Conservation (phyloP, 2,888 invertebrate genomes). For the Agrochola macilenta region DNA sequence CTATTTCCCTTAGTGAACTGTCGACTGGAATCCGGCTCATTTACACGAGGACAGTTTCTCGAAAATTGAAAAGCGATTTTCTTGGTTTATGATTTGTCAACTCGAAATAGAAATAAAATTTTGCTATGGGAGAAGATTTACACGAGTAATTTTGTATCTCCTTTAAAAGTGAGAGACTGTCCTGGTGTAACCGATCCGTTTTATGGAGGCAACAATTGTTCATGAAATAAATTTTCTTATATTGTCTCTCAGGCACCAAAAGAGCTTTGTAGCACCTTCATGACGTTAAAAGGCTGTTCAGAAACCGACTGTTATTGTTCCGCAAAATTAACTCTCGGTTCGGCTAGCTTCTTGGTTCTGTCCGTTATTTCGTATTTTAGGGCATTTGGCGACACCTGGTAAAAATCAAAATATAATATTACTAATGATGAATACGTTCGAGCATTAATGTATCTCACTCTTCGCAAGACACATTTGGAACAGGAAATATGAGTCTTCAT, state of each 20-base stretch:
- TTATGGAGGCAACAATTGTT: background rate
- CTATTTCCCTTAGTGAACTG: background rate
- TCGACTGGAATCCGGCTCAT: background rate
- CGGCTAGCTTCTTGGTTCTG: conserved; percentile 82
- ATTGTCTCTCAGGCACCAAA: background rate
- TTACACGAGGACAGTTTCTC: background rate
- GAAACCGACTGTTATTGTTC: background rate
- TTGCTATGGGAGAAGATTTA: background rate
- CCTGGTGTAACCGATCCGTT: too few relatives aligned
- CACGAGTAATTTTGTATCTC: background rate
- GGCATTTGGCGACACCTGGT: conserved; percentile 82
- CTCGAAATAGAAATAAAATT: background rate
- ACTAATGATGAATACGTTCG: background rate
- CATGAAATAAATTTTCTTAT: background rate
- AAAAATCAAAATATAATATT: conserved; percentile 25
- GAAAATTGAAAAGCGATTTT: background rate
- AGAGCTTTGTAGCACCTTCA: background rate
- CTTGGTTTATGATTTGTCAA: background rate
- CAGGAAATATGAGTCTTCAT: background rate
- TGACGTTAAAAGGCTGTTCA: background rate
- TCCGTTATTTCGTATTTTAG: conserved; percentile 83
- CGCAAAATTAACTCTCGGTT: conserved; percentile 74
- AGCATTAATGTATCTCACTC: background rate
- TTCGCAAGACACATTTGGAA: background rate
- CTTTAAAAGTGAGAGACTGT: background rate